These are phyloP conservation scores for Caenorhabditis macrosperma DNA, from an alignment of 2,888 invertebrate species.

Conservation along the genomic window DNA sequence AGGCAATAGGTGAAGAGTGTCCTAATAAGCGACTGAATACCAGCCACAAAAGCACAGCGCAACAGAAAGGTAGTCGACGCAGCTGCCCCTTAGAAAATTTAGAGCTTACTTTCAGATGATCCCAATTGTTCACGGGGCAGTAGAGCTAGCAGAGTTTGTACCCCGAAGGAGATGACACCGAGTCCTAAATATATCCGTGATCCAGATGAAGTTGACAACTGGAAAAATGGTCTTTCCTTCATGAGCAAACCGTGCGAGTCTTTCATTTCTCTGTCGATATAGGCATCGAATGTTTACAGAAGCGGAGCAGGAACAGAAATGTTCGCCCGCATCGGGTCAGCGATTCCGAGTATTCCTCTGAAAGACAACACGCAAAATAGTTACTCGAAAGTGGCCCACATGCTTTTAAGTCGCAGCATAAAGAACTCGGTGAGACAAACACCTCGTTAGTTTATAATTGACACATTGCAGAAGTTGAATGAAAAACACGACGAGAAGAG, in stretches of 20 bases:
- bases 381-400: conserved; percentile 46
- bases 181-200: conserved; percentile 14
- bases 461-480: not conserved
- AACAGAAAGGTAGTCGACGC: not conserved
- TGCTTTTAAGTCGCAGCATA: conserved; percentile 23
- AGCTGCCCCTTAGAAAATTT: not conserved
- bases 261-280: not conserved
- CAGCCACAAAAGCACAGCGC: not conserved
- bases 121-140: not conserved
- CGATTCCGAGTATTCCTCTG: conserved; percentile 32
- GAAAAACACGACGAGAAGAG: not conserved
- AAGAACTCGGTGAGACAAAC: conserved; percentile 27
- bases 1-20: not conserved
- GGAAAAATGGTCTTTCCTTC: conserved; percentile 15
- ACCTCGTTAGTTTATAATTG: too few relatives aligned
- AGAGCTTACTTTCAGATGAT: not conserved
- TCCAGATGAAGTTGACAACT: conserved; percentile 35
- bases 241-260: conserved; percentile 26
- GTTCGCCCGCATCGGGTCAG: conserved; percentile 28
- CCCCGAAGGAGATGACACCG: not conserved
- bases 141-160: not conserved
- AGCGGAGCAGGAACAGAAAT: conserved; percentile 25
- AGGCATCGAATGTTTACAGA: conserved; percentile 28
- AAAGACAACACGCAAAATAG: conserved; percentile 30
- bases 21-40: not conserved